phyloP scores from a whole-genome alignment of 2,888 invertebrate species.

The Barypeithes pellucidus region DNA sequence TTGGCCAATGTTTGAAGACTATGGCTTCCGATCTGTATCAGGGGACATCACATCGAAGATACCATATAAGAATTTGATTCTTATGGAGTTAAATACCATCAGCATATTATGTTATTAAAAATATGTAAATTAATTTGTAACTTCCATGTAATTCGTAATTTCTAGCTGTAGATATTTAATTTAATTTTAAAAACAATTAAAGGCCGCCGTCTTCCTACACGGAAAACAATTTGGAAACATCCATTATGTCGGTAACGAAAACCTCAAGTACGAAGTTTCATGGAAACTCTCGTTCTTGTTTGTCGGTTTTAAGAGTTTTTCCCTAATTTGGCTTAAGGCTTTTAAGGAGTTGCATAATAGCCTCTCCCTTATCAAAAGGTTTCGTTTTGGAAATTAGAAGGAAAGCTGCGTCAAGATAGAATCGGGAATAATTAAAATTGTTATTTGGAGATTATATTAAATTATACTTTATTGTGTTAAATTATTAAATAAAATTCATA shows the following conservation, averaged over 20 bases:
- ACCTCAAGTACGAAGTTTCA: slow-evolving; percentile 25
- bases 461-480: no score
- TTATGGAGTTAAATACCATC: no score
- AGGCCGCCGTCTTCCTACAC: background rate
- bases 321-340: slow-evolving; percentile 16
- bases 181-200: background rate
- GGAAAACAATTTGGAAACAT: slow-evolving; percentile 27
- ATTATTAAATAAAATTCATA: no score
- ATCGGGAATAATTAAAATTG: slow-evolving; percentile 24
- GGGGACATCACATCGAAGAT: no score
- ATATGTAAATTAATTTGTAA: no score
- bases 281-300: slow-evolving; percentile 13
- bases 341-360: slow-evolving; percentile 22
- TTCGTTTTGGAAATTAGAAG: slow-evolving; percentile 8
- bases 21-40: no score
- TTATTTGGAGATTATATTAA: background rate
- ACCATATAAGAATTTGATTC: no score
- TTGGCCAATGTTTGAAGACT: no score
- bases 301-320: slow-evolving; percentile 12
- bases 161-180: background rate
- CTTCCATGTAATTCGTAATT: no score
- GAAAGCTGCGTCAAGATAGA: background rate
- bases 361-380: slow-evolving; percentile 4
- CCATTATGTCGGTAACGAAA: slow-evolving; percentile 21
- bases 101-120: no score